A percentile compares a stretch with the other conserved stretches of the same genome.
Evolutionary conservation across 2,113 vertebrate genomes (phyloP).

Genomic region (Ciconia boyciana): DNA sequence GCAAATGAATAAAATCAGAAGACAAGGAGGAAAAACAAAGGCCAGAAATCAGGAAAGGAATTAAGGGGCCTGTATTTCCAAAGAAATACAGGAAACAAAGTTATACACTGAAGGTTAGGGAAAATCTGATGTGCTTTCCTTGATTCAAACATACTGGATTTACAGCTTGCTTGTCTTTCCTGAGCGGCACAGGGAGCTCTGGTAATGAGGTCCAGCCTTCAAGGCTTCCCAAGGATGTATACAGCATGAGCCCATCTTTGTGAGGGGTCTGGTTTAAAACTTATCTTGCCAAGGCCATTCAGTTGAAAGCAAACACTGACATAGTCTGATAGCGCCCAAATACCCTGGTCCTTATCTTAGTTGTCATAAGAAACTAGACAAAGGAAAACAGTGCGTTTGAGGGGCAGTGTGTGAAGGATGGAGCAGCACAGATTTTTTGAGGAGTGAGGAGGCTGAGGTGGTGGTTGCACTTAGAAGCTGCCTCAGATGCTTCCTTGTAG

Average conservation of each 20-base stretch:
- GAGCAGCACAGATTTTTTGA: neutral
- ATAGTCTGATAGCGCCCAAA: neutral
- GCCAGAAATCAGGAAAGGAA: neutral
- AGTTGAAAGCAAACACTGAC: neutral
- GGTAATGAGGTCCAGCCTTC: neutral
- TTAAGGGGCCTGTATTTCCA: neutral
- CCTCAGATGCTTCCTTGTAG: neutral
- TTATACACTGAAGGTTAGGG: neutral
- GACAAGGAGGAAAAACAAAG: neutral
- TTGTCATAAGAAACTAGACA: neutral
- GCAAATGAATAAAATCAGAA: neutral
- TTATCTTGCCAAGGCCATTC: neutral
- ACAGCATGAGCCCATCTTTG: accelerated
- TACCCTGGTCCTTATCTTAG: neutral
- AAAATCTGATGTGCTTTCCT: neutral
- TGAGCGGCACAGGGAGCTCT: accelerated
- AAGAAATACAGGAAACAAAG: neutral
- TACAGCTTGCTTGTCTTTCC: neutral
- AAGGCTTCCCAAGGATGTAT: neutral
- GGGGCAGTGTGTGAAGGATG: accelerated
- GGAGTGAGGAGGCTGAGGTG: accelerated
- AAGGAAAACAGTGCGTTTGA: neutral
- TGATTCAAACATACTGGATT: neutral
- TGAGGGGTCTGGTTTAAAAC: neutral
- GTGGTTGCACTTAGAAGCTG: neutral